Base-by-base conservation (phyloP, 1,140 invertebrate genomes). In the Saccostrea cuccullata region DNA sequence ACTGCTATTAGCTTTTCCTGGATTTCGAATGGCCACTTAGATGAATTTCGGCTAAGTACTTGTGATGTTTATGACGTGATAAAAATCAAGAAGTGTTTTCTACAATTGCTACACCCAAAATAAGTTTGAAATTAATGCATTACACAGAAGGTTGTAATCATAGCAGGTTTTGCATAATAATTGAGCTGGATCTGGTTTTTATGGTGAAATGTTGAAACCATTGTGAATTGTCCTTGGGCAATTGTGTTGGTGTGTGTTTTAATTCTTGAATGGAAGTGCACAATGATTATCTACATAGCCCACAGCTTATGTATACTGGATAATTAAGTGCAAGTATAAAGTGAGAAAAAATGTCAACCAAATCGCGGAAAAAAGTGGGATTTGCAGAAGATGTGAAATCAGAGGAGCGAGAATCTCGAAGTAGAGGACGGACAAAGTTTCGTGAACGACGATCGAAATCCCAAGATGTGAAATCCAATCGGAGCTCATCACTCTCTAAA, bases 371-470 rank as follows among this genome's bases (percentile, higher is more conserved):
- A 70, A 87, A 87, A 30, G 86, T 87, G 0, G 86, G 86, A 87
- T 87, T 87, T 58, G 82, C 77, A 2, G 77, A 58, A 1, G 86
- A 87, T 83, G 77, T 87, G 30, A 82, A 56, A 26, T 70, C 82
- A n/a, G 85, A 86, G 70, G 82, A 82, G 58, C 84, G 86, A 15
- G 88, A 86, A 77, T 73, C 83, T 23, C 55, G 90, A 2, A 87
- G 86, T 12, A 26, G 88, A 58, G 87, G 73, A 8, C 77, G 88
- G 47, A 86, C 86, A 40, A 82, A 86, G 17, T 90, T 90, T 26
- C 84, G 86, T n/a, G 73, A 86, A 17, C 83, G 86, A 12, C 84
- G 88, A 9, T 64, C 88, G 15, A 86, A 89, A 23, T 89, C 87
- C 73, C 87, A 89, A 26, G 87, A 91, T 86, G 82, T 83, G 17